phyloP scores from a whole-genome alignment of 2,797 vertebrate genomes.

The Bucorvus abyssinicus region DNA sequence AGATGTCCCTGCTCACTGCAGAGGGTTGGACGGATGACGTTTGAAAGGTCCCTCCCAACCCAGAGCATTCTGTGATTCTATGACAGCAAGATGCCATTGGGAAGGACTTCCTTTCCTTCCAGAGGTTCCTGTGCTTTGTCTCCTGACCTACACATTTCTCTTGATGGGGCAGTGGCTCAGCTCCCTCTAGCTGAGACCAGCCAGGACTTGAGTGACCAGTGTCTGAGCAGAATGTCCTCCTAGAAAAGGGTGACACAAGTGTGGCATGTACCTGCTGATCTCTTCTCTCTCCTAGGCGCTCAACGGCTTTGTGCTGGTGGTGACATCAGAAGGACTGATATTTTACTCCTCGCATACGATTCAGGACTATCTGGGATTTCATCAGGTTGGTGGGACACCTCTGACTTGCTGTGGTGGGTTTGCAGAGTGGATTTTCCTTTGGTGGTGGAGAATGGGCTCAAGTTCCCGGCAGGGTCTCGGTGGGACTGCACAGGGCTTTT shows the following conservation, averaged over 20 bases:
- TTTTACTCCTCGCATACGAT: constrained; percentile 83
- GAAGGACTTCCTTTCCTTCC: background rate
- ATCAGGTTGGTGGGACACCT: constrained; percentile 74
- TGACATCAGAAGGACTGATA: constrained; percentile 81
- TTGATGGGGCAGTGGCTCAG: background rate
- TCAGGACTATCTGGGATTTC: constrained; percentile 86
- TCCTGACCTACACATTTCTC: background rate
- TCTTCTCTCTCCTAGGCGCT: constrained; percentile 72
- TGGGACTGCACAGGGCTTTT: background rate
- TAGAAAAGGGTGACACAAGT: background rate
- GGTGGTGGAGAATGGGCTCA: background rate
- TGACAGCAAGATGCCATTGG: background rate
- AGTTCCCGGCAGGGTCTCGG: fast-evolving
- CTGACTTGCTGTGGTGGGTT: background rate
- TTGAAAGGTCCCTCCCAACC: no score
- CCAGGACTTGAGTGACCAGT: background rate
- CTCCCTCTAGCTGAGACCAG: background rate
- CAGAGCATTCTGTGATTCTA: no score
- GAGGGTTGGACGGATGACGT: no score
- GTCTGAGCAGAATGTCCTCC: background rate
- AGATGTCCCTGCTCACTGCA: no score
- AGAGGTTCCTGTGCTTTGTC: background rate
- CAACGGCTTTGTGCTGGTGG: constrained; percentile 83
- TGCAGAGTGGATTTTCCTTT: background rate
- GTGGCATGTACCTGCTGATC: background rate